Evolutionary conservation across 1,140 invertebrate genomes (phyloP).

Genomic region (Drosophila littoralis): DNA sequence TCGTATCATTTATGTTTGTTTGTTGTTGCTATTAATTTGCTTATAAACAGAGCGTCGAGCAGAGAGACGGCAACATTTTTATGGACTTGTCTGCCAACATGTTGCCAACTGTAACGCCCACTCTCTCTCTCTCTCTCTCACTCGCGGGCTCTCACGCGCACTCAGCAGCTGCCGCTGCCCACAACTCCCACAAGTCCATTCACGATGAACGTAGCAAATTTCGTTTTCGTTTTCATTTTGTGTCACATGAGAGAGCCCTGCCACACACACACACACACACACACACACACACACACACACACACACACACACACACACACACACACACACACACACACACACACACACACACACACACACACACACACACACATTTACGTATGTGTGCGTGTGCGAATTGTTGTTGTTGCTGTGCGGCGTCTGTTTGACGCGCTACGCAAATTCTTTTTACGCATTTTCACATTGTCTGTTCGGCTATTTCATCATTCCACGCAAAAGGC

Average conservation of each 20-base stretch:
- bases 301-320: too few relatives aligned
- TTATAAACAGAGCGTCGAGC: constrained; percentile 35
- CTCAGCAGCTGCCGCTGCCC: neutral
- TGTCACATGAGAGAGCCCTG: constrained; percentile 32
- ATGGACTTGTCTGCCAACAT: constrained; percentile 47
- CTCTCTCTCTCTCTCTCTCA: too few relatives aligned
- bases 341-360: too few relatives aligned
- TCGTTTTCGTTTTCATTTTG: constrained; percentile 67
- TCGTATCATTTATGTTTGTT: constrained; percentile 35
- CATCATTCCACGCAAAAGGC: constrained; percentile 40
- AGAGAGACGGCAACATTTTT: constrained; percentile 32
- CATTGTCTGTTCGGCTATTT: constrained; percentile 47
- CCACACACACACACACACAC: neutral
- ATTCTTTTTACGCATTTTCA: constrained; percentile 52
- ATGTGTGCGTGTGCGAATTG: constrained; percentile 3
- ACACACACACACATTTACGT: too few relatives aligned
- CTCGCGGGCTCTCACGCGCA: constrained; percentile 1
- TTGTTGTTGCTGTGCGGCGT: constrained; percentile 28
- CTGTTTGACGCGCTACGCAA: constrained; percentile 50
- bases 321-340: too few relatives aligned
- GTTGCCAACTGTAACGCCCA: constrained; percentile 44
- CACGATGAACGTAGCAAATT: constrained; percentile 68
- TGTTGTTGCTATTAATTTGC: constrained; percentile 44
- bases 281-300: too few relatives aligned
- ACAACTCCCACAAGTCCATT: constrained; percentile 14